phyloP scores from a whole-genome alignment of 1,140 invertebrate genomes.

The Drepana arcuata region DNA sequence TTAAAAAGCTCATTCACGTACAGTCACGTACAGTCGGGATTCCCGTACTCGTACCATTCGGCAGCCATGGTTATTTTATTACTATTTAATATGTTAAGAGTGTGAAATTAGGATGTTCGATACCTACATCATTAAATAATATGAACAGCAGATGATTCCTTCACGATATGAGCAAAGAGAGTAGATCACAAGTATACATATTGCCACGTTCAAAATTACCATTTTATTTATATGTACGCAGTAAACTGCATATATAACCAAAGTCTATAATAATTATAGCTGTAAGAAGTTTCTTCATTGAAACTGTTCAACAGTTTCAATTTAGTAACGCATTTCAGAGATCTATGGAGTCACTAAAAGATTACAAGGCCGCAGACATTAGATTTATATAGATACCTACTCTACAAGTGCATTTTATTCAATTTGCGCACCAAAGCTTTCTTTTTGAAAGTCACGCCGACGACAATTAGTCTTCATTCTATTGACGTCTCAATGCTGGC shows the following conservation, averaged over 20 bases:
- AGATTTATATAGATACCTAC: not conserved
- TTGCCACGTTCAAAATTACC: no score
- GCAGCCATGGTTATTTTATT: no score
- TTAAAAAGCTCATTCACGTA: no score
- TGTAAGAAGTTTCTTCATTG: no score
- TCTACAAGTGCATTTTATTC: slow-evolving; percentile 34
- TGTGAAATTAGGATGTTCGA: no score
- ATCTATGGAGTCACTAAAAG: not conserved
- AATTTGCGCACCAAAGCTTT: slow-evolving; percentile 51
- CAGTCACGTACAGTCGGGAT: no score
- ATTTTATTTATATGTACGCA: not conserved
- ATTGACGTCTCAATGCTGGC: slow-evolving; percentile 58
- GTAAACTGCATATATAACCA: not conserved
- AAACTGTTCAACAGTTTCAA: not conserved
- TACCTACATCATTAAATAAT: no score
- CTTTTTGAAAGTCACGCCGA: slow-evolving; percentile 57
- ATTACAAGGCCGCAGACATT: not conserved
- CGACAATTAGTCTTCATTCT: slow-evolving; percentile 63
- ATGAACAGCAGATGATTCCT: no score
- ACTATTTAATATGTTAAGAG: no score
- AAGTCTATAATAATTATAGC: not conserved
- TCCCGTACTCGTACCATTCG: no score
- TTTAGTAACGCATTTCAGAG: not conserved
- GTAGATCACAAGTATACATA: no score
- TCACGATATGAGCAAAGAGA: no score